Evolutionary conservation across 2,888 invertebrate genomes (phyloP).

Genomic region (Rhyacophila evoluta): DNA sequence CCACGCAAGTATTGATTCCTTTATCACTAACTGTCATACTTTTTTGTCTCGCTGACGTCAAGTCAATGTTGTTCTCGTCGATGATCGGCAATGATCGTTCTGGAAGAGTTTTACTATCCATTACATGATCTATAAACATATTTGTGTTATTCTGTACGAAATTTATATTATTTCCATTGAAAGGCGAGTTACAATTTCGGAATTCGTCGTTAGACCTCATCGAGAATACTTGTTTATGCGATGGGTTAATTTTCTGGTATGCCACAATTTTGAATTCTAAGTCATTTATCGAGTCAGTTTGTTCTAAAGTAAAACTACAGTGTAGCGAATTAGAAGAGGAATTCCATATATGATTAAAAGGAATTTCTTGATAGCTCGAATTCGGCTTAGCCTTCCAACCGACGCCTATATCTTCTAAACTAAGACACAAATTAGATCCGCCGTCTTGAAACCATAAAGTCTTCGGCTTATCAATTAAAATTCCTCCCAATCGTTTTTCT

Average conservation of each 20-base stretch:
- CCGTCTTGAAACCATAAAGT: constrained; percentile 84
- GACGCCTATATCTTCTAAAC: constrained; percentile 80
- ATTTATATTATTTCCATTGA: constrained; percentile 34
- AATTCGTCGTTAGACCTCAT: constrained; percentile 48
- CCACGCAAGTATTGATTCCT: constrained; percentile 72
- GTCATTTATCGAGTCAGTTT: constrained; percentile 74
- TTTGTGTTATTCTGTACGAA: constrained; percentile 41
- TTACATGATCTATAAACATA: constrained; percentile 20
- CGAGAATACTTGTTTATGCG: constrained; percentile 49
- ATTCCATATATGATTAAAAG: constrained; percentile 87
- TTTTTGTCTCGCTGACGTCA: constrained; percentile 65
- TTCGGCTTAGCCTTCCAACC: constrained; percentile 85
- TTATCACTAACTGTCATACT: constrained; percentile 72
- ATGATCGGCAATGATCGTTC: constrained; percentile 57
- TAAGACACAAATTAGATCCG: constrained; percentile 81
- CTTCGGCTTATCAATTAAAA: constrained; percentile 82
- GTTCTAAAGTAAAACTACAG: constrained; percentile 82
- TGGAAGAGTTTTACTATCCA: constrained; percentile 63
- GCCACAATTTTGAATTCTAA: constrained; percentile 64
- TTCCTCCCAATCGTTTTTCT: constrained; percentile 79
- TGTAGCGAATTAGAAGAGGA: constrained; percentile 80
- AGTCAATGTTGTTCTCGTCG: constrained; percentile 66
- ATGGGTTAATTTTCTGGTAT: constrained; percentile 59
- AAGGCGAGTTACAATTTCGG: constrained; percentile 41
- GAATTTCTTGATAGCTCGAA: constrained; percentile 80